Base-by-base conservation (phyloP, 2,888 invertebrate genomes). In the Aradus depressus region DNA sequence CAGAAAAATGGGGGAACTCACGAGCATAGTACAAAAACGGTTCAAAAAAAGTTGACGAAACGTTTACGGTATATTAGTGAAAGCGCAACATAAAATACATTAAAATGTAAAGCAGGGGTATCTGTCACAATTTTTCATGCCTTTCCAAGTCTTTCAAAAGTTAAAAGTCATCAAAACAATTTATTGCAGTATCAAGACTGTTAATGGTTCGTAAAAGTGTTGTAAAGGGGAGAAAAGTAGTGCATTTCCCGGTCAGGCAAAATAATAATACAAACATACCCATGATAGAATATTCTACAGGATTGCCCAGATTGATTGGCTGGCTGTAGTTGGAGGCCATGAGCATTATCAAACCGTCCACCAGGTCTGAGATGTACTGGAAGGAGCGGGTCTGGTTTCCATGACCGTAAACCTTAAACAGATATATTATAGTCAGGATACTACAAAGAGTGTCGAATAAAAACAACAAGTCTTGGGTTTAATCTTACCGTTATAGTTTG, bases 281-380 rank as follows among this genome's bases (percentile, higher is more conserved):
- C 73, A 83, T 81, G 62, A 98, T 97, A 2, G 92, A 89, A 67
- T 95, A 90, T 69, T 99, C 98, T 35, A 92, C 91, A 1, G 98
- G 97, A 72, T 98, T 99, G 34, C 98, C 98, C 55, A 98, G 72
- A 70, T 98, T 98, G 2, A 98, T 81, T 4, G 98, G 98, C 60
- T 79, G 76, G 0, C 88, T 81, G 67, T 89, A 95, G 71, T 92
- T 93, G 14, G 91, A 87, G 51, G 82, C 81, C 98, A 98, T 98
- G 41, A 99, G 70, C 0, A 81, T 75, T 31, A 96, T 76, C 43
- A 98, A 72, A 0, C 98, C 98, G 63, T 95, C 91, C 0, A 99
- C 92, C 59, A 98, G 75, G 72, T 99, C 98, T 6, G 88, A 86
- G 10, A 99, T 90, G 66, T 96, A 99, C 69, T 97, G 97, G 72